Evolutionary conservation across 2,797 vertebrate genomes (phyloP).

Genomic region (Pyrocephalus nanus): DNA sequence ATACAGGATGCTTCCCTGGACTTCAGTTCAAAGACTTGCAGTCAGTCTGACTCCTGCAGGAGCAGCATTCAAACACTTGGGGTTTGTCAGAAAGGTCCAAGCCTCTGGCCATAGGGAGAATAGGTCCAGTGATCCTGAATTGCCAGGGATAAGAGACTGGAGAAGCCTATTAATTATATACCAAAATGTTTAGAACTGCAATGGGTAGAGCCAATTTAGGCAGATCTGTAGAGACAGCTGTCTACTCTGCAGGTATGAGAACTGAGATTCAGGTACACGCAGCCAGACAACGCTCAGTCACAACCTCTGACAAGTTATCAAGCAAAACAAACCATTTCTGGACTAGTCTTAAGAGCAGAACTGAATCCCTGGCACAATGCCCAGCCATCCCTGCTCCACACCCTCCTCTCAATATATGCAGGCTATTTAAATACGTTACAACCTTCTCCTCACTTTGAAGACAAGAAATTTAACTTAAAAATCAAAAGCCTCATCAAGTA

Average conservation of each 20-base stretch:
- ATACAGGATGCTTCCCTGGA: not conserved
- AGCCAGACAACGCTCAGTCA: not conserved
- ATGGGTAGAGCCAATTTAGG: not conserved
- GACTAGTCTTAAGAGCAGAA: not conserved
- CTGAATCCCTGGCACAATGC: not conserved
- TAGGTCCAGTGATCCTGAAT: not conserved
- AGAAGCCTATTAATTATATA: not conserved
- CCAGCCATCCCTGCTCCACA: not conserved
- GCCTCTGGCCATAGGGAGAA: not conserved
- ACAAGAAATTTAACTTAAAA: not conserved
- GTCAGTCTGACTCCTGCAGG: not conserved
- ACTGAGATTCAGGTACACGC: not conserved
- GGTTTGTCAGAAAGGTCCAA: not conserved
- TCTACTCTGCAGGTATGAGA: not conserved
- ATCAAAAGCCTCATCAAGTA: not conserved
- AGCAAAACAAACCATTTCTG: slow-evolving; percentile 5
- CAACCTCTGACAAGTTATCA: not conserved
- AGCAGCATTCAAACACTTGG: not conserved
- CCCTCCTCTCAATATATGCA: not conserved
- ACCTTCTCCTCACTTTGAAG: not conserved
- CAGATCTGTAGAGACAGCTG: not conserved
- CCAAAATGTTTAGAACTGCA: not conserved
- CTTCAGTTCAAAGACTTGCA: not conserved
- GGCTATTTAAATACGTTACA: not conserved
- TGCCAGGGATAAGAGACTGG: not conserved